Percentiles rank a stretch among this genome's conserved stretches.
phyloP scores from a whole-genome alignment of 2,797 vertebrate genomes.

The Scleropages formosus region DNA sequence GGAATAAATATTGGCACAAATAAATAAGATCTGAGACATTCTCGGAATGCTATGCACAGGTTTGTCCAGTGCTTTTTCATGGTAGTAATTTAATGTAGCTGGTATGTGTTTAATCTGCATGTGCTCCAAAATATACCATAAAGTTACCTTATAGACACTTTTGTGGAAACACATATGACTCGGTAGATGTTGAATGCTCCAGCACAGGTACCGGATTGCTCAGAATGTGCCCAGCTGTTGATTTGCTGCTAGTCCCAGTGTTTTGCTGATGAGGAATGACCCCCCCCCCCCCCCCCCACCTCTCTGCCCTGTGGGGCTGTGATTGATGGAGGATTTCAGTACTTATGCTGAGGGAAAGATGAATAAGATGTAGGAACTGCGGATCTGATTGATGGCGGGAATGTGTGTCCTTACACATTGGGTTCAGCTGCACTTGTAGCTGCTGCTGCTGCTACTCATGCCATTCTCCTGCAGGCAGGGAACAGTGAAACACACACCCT shows the following conservation, averaged over 20 bases:
- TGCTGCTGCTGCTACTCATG: no score
- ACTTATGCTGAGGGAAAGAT: no score
- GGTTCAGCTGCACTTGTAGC: no score
- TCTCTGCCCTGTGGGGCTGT: not conserved
- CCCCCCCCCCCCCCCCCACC: not conserved
- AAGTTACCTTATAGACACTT: not conserved
- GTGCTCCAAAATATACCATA: no score
- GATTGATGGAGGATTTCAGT: not conserved
- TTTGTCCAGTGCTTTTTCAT: not conserved
- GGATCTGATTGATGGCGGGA: no score
- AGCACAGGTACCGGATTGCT: not conserved
- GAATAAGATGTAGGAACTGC: no score
- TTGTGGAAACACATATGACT: not conserved
- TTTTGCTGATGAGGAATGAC: not conserved
- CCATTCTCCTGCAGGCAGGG: no score
- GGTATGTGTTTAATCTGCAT: not conserved
- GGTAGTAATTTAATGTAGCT: not conserved
- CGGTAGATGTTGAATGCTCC: not conserved
- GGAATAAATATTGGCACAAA: slow-evolving; percentile 50
- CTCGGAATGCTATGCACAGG: slow-evolving; percentile 6
- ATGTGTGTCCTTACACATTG: no score
- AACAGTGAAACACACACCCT: no score
- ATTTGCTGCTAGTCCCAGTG: not conserved
- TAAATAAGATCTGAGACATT: slow-evolving; percentile 58
- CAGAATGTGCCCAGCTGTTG: not conserved